Percentiles rank a stretch among this genome's conserved stretches.
These are phyloP conservation scores for Cepaea hortensis DNA, from an alignment of 2,888 invertebrate species.

Conservation along the genomic window DNA sequence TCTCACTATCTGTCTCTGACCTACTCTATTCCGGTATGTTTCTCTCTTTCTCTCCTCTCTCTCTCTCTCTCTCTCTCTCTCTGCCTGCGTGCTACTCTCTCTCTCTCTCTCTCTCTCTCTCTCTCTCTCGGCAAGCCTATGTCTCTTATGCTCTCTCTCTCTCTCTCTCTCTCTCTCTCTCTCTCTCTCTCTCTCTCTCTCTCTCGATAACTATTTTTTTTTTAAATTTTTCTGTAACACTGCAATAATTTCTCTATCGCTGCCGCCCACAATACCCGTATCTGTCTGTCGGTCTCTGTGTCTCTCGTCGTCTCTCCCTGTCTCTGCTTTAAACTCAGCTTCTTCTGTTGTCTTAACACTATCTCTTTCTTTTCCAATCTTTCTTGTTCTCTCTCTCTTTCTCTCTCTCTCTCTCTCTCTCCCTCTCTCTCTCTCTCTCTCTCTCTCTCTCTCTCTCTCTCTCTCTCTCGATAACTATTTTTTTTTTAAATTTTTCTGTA, in stretches of 20 bases:
- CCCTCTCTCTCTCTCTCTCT: not conserved
- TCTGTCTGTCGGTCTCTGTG: not conserved
- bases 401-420: not conserved
- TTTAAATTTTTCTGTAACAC: not conserved
- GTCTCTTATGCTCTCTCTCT: not conserved
- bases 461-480: not conserved
- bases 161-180: not conserved
- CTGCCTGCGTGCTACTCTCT: too few relatives aligned
- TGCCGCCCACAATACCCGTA: not conserved
- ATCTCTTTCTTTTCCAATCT: not conserved
- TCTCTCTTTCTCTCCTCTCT: too few relatives aligned
- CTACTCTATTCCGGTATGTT: too few relatives aligned
- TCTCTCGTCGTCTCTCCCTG: not conserved
- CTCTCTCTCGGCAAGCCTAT: not conserved
- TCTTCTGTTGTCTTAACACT: not conserved
- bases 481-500: not conserved
- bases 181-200: not conserved
- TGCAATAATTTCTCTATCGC: not conserved
- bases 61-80: too few relatives aligned
- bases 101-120: too few relatives aligned
- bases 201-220: not conserved
- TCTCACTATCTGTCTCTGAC: too few relatives aligned
- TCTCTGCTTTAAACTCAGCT: not conserved
- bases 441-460: constrained; percentile 2
- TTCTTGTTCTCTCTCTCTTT: not conserved